These are phyloP conservation scores for Deilephila porcellus DNA, from an alignment of 2,888 invertebrate genomes.

Conservation along the genomic window DNA sequence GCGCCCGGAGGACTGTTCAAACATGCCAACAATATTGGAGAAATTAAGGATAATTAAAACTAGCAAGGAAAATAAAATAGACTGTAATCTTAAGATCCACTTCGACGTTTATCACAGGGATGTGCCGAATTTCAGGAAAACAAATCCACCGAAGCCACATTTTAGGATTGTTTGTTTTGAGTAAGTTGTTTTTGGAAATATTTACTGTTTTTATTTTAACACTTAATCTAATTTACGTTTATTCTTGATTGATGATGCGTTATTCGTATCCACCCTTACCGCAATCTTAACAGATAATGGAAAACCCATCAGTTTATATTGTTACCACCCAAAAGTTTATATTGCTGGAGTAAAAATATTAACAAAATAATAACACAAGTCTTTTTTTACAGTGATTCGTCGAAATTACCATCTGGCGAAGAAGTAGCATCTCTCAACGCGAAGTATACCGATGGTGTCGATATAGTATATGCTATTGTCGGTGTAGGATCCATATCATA, in stretches of 20 bases:
- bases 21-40: constrained; percentile 60
- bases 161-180: constrained; percentile 72
- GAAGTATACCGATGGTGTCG: constrained; percentile 62
- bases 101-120: constrained; percentile 79
- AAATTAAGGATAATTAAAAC: constrained; percentile 67
- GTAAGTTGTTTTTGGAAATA: constrained; percentile 60
- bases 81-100: constrained; percentile 57
- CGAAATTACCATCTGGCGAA: constrained; percentile 55
- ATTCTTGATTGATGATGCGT: no score
- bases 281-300: no score
- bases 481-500: constrained; percentile 72
- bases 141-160: constrained; percentile 68
- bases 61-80: constrained; percentile 45
- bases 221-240: constrained; percentile 1
- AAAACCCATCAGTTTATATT: no score
- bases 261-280: no score
- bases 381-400: constrained; percentile 63
- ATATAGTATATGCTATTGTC: constrained; percentile 74
- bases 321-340: no score
- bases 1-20: constrained; percentile 60
- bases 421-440: constrained; percentile 62
- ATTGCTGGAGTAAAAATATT: not conserved
- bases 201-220: constrained; percentile 7
- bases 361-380: not conserved
- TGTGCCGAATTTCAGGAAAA: constrained; percentile 72